A percentile compares a stretch with the other conserved stretches of the same genome.
These are phyloP conservation scores for Dicerorhinus sumatrensis DNA, from an alignment of 2,113 vertebrate species.

Conservation along the genomic window DNA sequence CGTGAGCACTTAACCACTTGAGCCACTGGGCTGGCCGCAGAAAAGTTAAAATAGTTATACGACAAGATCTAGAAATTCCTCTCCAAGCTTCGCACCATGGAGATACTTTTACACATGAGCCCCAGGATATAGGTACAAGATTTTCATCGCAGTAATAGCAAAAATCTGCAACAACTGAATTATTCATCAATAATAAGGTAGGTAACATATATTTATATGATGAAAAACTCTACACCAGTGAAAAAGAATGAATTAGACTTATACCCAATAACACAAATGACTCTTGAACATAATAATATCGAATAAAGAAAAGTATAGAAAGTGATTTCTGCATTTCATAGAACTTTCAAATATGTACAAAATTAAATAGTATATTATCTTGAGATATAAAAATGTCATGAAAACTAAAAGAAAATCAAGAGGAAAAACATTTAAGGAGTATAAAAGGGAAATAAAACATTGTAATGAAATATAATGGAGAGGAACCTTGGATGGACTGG, in stretches of 20 bases:
- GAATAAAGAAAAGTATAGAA: not conserved
- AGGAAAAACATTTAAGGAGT: not conserved
- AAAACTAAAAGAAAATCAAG: not conserved
- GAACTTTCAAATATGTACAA: not conserved
- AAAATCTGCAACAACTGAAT: not conserved
- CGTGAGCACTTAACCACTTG: too few species aligned
- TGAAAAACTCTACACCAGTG: not conserved
- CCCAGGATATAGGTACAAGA: not conserved
- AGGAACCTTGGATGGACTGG: accelerated
- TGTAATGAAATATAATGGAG: not conserved
- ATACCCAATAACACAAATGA: not conserved
- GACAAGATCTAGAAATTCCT: not conserved
- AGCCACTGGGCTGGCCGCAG: too few species aligned
- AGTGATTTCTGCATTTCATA: not conserved
- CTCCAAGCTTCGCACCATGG: accelerated
- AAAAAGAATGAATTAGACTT: not conserved
- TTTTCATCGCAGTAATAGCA: not conserved
- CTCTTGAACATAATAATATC: not conserved
- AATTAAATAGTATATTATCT: not conserved
- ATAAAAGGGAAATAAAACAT: not conserved
- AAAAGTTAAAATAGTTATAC: not conserved
- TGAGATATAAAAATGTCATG: not conserved
- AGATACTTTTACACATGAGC: not conserved
- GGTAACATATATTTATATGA: not conserved
- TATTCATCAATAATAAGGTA: not conserved